Evolutionary conservation across 64 coral and sea anemone species (phyloP).

Genomic region (Montipora capricornis): DNA sequence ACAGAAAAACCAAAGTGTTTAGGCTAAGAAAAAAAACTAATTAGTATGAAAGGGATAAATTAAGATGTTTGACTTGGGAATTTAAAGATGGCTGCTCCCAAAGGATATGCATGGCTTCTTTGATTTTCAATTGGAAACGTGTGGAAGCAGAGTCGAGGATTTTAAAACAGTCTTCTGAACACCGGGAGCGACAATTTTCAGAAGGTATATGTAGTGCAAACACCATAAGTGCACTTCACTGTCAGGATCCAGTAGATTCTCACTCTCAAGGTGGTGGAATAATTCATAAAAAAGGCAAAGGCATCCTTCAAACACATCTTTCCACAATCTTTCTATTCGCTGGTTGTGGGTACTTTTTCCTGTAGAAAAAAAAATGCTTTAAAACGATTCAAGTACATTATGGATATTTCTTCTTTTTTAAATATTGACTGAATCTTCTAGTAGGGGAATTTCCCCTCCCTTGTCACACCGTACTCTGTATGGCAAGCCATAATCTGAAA

Average conservation of each 20-base stretch:
- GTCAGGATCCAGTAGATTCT: constrained; percentile 40
- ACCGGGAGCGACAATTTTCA: too few relatives aligned
- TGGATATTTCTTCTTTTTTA: neutral
- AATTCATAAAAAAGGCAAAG: constrained; percentile 13
- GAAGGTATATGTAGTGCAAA: constrained; percentile 49
- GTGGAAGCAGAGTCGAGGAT: too few relatives aligned
- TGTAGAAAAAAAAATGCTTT: neutral
- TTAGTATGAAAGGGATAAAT: too few relatives aligned
- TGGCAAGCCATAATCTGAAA: constrained; percentile 45
- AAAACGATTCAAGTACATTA: constrained; percentile 19
- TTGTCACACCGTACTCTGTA: constrained; percentile 61
- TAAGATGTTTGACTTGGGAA: too few relatives aligned
- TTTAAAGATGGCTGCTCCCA: too few relatives aligned
- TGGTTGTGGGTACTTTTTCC: neutral
- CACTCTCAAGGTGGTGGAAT: constrained; percentile 45
- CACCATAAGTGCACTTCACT: constrained; percentile 57
- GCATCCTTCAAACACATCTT: constrained; percentile 21
- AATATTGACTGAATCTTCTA: constrained; percentile 1
- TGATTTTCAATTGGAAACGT: too few relatives aligned
- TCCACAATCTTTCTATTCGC: neutral
- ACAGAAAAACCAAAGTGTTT: too few relatives aligned
- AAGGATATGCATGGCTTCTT: too few relatives aligned
- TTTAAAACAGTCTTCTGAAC: too few relatives aligned
- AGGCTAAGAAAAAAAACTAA: too few relatives aligned
- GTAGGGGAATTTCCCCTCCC: constrained; percentile 33